phyloP scores from a whole-genome alignment of 2,113 vertebrate genomes.

The Rhombomys opimus region DNA sequence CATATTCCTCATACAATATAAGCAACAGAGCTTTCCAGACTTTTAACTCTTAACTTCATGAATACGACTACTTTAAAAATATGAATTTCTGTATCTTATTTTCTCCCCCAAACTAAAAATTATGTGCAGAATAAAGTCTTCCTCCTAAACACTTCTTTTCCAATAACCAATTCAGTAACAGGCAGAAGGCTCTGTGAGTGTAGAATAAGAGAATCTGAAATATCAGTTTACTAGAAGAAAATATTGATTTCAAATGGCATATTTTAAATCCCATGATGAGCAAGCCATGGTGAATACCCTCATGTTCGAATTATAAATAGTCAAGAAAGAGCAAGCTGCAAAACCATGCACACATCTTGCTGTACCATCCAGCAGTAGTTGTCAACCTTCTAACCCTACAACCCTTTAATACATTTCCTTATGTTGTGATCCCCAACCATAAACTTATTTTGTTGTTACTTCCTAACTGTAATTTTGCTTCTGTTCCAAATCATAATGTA shows the following conservation, averaged over 20 bases:
- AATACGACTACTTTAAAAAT: not conserved
- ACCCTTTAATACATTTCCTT: not conserved
- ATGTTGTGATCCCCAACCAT: not conserved
- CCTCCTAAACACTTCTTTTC: not conserved
- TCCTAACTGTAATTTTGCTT: not conserved
- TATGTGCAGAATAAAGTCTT: not conserved
- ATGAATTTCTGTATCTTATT: not conserved
- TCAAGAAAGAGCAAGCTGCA: not conserved
- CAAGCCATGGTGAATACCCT: not conserved
- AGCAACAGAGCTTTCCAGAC: conserved; percentile 2
- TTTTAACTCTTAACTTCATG: not conserved
- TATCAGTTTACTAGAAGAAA: not conserved
- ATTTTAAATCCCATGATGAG: conserved; percentile 43
- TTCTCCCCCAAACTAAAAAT: conserved; percentile 23
- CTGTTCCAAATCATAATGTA: not conserved
- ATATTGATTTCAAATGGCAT: not conserved
- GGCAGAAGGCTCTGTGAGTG: not conserved
- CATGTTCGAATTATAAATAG: not conserved
- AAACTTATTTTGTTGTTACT: not conserved
- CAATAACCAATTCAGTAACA: not conserved
- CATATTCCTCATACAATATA: not conserved
- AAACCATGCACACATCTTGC: not conserved
- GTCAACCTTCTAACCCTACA: not conserved
- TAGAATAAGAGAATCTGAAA: not conserved
- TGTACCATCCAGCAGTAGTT: not conserved